Evolutionary conservation across 2,888 invertebrate genomes (phyloP).

Genomic region (Geophilus truncorum): DNA sequence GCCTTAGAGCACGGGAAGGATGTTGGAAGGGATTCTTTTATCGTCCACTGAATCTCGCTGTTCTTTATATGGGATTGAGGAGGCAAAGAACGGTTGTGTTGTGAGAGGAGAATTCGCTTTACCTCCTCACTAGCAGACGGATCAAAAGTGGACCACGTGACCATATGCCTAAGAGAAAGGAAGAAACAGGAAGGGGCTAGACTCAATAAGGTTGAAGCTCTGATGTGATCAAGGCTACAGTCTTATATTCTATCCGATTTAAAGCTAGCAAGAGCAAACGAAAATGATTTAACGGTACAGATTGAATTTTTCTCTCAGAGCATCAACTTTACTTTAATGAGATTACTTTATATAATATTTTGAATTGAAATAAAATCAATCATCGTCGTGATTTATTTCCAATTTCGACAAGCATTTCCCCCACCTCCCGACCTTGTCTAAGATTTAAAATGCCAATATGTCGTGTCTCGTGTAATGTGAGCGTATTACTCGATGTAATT

Average conservation of each 20-base stretch:
- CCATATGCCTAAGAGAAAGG: background rate
- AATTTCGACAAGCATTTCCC: too few relatives aligned
- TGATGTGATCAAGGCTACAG: background rate
- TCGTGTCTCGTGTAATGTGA: background rate
- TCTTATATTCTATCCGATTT: conserved; percentile 15
- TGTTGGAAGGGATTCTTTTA: conserved; percentile 26
- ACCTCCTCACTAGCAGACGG: conserved; percentile 16
- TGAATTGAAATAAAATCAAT: background rate
- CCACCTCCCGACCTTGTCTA: too few relatives aligned
- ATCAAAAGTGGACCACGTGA: conserved; percentile 5
- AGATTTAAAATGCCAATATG: too few relatives aligned
- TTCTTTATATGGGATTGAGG: conserved; percentile 27
- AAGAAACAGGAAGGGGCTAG: background rate
- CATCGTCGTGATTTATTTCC: background rate
- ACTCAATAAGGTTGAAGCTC: conserved; percentile 20
- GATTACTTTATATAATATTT: background rate
- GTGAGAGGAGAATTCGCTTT: conserved; percentile 25
- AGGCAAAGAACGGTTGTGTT: conserved; percentile 27
- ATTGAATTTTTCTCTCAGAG: background rate
- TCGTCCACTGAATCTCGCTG: conserved; percentile 24
- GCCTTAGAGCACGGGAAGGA: conserved; percentile 27
- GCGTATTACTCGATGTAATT: background rate
- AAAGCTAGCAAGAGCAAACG: background rate
- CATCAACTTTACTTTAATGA: background rate
- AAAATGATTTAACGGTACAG: conserved; percentile 11